Percentiles rank a stretch among this genome's conserved stretches.
phyloP scores from a whole-genome alignment of 2,888 invertebrate species.

The Caenorhabditis angaria region DNA sequence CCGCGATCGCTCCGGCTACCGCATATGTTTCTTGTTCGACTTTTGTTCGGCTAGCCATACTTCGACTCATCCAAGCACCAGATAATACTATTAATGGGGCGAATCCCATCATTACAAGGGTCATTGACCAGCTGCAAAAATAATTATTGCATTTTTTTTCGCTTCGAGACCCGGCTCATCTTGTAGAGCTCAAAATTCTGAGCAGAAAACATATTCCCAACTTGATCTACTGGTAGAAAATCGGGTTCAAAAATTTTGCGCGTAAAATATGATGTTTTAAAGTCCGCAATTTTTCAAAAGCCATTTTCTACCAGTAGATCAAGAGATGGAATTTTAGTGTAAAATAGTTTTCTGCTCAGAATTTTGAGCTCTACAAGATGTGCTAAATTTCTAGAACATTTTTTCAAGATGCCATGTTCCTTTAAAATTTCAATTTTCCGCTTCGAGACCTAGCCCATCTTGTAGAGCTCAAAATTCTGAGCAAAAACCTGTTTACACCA shows the following conservation, averaged over 20 bases:
- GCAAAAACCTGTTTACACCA: too few relatives aligned
- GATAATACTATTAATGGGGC: conserved; percentile 75
- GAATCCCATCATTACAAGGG: conserved; percentile 76
- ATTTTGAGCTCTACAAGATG: neutral
- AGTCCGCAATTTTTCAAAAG: neutral
- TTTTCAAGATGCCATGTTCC: too few relatives aligned
- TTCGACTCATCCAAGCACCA: conserved; percentile 73
- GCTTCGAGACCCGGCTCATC: neutral
- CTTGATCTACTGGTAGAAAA: neutral
- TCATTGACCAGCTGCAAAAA: conserved; percentile 75
- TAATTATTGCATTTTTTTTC: conserved; percentile 73
- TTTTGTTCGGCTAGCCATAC: conserved; percentile 71
- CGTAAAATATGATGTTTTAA: neutral
- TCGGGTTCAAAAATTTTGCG: neutral
- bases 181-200: neutral
- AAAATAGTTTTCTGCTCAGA: neutral
- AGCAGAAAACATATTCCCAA: neutral
- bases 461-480: conserved; percentile 10
- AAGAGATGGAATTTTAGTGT: neutral
- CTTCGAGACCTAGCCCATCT: neutral
- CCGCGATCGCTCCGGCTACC: conserved; percentile 72
- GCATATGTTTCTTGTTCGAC: conserved; percentile 73
- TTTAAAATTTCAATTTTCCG: neutral
- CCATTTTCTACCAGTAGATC: neutral
- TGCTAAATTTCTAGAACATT: neutral